phyloP scores from a whole-genome alignment of 2,888 invertebrate genomes.

The Parnassius glacialis region DNA sequence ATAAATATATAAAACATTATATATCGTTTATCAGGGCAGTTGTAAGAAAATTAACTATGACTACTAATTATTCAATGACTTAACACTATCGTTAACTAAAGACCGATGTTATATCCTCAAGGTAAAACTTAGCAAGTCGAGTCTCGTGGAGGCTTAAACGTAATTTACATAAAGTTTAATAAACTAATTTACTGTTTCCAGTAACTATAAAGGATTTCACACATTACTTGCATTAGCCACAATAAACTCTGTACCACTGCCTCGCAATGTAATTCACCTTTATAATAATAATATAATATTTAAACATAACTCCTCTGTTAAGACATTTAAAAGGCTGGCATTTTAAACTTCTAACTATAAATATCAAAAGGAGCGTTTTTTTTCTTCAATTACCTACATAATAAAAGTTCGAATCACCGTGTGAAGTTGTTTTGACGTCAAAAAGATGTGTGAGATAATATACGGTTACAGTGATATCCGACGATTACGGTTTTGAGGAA shows the following conservation, averaged over 20 bases:
- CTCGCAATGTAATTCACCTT: too few species aligned
- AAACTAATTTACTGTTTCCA: neutral
- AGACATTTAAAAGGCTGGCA: slow-evolving; percentile 6
- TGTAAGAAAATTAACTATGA: slow-evolving; percentile 9
- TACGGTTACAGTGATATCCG: slow-evolving; percentile 45
- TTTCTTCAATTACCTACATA: slow-evolving; percentile 31
- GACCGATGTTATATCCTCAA: slow-evolving; percentile 3
- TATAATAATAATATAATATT: too few species aligned
- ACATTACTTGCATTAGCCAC: slow-evolving; percentile 9
- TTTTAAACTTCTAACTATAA: slow-evolving; percentile 27
- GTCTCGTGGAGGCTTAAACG: neutral
- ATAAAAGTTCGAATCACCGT: slow-evolving; percentile 41
- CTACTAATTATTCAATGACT: slow-evolving; percentile 4
- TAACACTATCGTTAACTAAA: slow-evolving; percentile 17
- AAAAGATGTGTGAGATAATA: slow-evolving; percentile 45
- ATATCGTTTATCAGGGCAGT: too few species aligned
- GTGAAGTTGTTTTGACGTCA: slow-evolving; percentile 42
- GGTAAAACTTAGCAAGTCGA: neutral
- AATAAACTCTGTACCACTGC: neutral
- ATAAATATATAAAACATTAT: too few species aligned
- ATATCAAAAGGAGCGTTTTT: slow-evolving; percentile 25
- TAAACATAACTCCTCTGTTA: neutral
- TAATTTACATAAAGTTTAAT: slow-evolving; percentile 13
- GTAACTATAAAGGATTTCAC: slow-evolving; percentile 9
- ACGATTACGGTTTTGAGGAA: slow-evolving; percentile 53